Percentiles rank a stretch among this genome's conserved stretches.
Conservation (phyloP, 2,797 vertebrate genomes). For the Gallinago solitaria region DNA sequence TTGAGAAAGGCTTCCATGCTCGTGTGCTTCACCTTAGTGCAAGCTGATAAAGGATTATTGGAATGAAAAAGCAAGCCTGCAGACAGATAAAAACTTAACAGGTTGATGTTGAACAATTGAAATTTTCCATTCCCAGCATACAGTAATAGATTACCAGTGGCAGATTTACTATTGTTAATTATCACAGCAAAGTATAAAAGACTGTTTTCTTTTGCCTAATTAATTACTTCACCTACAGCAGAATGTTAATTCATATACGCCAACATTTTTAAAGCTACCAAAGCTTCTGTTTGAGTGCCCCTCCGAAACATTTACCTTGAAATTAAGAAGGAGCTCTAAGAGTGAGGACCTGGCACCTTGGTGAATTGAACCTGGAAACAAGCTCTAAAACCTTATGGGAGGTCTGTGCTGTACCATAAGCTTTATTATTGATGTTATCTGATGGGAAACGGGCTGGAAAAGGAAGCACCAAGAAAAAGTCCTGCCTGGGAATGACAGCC, state of each 20-base stretch:
- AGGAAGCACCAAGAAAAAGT: not conserved
- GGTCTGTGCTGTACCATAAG: not conserved
- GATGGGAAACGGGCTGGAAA: not conserved
- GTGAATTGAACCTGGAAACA: not conserved
- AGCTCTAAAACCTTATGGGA: not conserved
- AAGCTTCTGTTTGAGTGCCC: constrained; percentile 38
- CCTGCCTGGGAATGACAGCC: not conserved
- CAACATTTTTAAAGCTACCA: constrained; percentile 55
- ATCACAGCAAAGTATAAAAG: constrained; percentile 69
- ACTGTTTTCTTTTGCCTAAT: constrained; percentile 77
- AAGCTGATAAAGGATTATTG: constrained; percentile 71
- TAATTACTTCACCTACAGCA: constrained; percentile 71
- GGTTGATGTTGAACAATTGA: not conserved
- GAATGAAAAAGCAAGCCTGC: constrained; percentile 5
- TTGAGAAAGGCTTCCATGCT: constrained; percentile 65
- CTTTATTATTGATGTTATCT: not conserved
- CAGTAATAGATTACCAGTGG: constrained; percentile 64
- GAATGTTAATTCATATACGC: constrained; percentile 71
- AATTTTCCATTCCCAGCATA: not conserved
- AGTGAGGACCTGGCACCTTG: not conserved
- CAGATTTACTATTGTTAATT: constrained; percentile 76
- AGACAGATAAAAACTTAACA: constrained; percentile 65
- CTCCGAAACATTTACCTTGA: constrained; percentile 26
- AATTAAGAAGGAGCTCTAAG: not conserved
- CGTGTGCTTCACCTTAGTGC: constrained; percentile 39